Base-by-base conservation (phyloP, 2,888 invertebrate genomes). In the Drosophila vallismaia region DNA sequence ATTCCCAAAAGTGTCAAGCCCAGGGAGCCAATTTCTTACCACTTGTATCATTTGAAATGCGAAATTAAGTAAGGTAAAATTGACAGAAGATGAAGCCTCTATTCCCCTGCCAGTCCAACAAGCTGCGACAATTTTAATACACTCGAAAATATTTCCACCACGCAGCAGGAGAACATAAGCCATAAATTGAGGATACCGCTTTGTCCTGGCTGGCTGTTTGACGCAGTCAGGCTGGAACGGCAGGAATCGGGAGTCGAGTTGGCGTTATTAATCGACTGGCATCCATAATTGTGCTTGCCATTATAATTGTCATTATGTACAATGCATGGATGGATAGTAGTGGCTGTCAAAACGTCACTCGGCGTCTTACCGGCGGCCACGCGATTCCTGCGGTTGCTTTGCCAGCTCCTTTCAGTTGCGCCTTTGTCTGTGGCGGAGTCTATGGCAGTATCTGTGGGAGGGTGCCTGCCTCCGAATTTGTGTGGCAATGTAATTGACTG, bases 271-370 rank as follows among this genome's bases (percentile, higher is more conserved):
- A 82, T 82, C 86, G 82, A 74, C 83, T 74, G 82, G 74, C 82
- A 87, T 82, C 86, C 88, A 82, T 82, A 82, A 82, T 82, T 82
- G 82, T 79, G 82, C 79, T 53, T 82, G 88, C 82, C 88, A 82
- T 82, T 82, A 82, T 82, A 82, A 82, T 82, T 87, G 82, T 87
- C 82, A 87, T 87, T 82, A 87, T 82, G 88, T 85, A 86, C 82
- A 85, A 87, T 87, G 76, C 82, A 78, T 68, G 77, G 78, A 81
- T 87, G 68, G 86, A 87, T 72, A 87, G 82, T 82, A 74, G 71
- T 72, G 68, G 72, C 88, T 87, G 88, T 82, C 81, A 81, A 78
- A 87, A 81, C 76, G 86, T 85, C 75, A 74, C 64, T 71, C 51
- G 72, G 71, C 70, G 82, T 71, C 85, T 75, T 76, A 71, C 68